Conservation (phyloP, 2,888 invertebrate genomes). For the Melanophora roralis region DNA sequence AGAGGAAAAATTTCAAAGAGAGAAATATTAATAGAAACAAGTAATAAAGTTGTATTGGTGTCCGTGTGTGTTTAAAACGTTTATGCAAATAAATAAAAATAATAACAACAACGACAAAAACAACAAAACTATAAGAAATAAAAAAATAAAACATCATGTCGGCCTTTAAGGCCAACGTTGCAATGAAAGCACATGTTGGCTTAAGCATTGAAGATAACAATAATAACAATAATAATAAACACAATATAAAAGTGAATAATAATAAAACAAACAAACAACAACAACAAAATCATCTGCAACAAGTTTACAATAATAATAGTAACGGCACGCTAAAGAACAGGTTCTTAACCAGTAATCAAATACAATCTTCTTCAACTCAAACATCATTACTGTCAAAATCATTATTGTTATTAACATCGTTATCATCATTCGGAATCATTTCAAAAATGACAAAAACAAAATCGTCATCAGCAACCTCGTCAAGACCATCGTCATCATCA, state of each 20-base stretch:
- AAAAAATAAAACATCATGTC: slow-evolving; percentile 66
- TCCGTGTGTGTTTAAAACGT: background rate
- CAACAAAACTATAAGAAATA: slow-evolving; percentile 35
- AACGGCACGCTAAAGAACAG: slow-evolving; percentile 53
- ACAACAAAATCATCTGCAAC: slow-evolving; percentile 26
- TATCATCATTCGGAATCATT: slow-evolving; percentile 13
- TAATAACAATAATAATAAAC: slow-evolving; percentile 24
- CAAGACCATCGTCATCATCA: slow-evolving; percentile 43
- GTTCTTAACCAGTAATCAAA: slow-evolving; percentile 54
- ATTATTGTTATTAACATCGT: slow-evolving; percentile 45
- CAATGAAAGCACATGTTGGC: slow-evolving; percentile 60
- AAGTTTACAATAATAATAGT: slow-evolving; percentile 17
- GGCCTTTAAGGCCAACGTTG: slow-evolving; percentile 73
- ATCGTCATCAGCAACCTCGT: slow-evolving; percentile 34
- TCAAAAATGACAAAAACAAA: slow-evolving; percentile 40
- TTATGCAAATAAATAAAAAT: background rate
- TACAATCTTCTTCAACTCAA: slow-evolving; percentile 45
- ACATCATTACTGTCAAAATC: slow-evolving; percentile 33
- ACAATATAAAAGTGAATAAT: no score
- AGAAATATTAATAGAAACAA: background rate
- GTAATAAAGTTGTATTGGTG: slow-evolving; percentile 15
- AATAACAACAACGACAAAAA: slow-evolving; percentile 8
- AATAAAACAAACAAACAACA: slow-evolving; percentile 26
- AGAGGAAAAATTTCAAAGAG: background rate
- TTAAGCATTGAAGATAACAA: slow-evolving; percentile 48